Base-by-base conservation (phyloP, 1,140 invertebrate genomes). In the Aphidius ervi region DNA sequence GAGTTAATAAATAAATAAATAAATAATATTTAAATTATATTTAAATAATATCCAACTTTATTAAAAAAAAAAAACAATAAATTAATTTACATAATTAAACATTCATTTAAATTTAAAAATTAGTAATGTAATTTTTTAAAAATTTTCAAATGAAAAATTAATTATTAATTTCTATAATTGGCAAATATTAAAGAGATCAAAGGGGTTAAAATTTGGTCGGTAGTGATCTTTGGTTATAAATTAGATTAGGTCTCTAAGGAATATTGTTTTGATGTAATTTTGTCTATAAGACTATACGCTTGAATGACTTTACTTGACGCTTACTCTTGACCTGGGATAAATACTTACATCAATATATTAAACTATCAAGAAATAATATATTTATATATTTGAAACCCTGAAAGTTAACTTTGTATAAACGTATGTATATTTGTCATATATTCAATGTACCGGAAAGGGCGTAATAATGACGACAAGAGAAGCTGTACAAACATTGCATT, bases 341-440 rank as follows among this genome's bases (percentile, higher is more conserved):
- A 55, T 31, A 31, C 16, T 16, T 16, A 16, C 20, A 39, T 37
- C 37, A 50, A 41, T 41, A 53, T 37, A 53, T 23, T 41, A 59
- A 59, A 41, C 37, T 31, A 57, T 53, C 60, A 62, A 62, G 47
- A 46, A 53, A 49, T 56, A 39, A 39, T 37, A 20, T 31, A 31
- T 31, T 31, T 31, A 31, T 31, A 31, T 31, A 31, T 31, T 31
- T 31, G 23, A 31, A 31, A 31, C 23, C 23, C 23, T 31, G 23
- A 31, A 31, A 31, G 23, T 31, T 31, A 31, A 31, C 23, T 31
- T 31, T 31, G 23, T 31, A 31, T 31, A 31, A 31, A 31, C 23
- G 23, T 31, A 31, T 31, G 23, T 31, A 31, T 31, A 31, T 31
- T 31, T 31, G 23, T 31, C 23, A 31, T 31, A 31, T 31, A 31